Base-by-base conservation (phyloP, 2,888 invertebrate species). In the Laothoe populi region DNA sequence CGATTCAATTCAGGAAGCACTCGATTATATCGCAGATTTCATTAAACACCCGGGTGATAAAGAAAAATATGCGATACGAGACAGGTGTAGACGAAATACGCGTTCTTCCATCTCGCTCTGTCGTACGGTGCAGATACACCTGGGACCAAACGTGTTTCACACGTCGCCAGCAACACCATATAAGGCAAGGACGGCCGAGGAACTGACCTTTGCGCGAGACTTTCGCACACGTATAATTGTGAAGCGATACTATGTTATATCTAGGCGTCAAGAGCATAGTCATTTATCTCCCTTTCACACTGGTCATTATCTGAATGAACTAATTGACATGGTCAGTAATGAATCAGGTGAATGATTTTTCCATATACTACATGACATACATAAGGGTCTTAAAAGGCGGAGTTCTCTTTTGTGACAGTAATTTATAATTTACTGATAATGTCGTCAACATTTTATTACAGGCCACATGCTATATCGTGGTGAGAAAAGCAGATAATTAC, bases 101-200 rank as follows among this genome's bases (percentile, higher is more conserved):
- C 60, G 60, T 63, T 63, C 59, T 46, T 63, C 66, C 60, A 65
- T 60, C 66, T 64, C 62, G 61, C 63, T 64, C 61, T 38, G 63
- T 64, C 59, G 65, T 57, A 53, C 62, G 38, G 72, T 64, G 62
- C 63, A 38, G 60, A 64, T 49, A 69, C 63, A 68, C 60, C 61
- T 44, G 71, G 70, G 67, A 72, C 67, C 64, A 65, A 70, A 67
- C 65, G 66, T 57, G 26, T 66, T 70, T 70, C 70, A 74, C 72
- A 72, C 75, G 79, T 74, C 74, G 78, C 73, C 78, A 77, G 80
- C 77, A 70, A 71, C 71, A 69, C 87, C 87, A 79, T 85, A 85
- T 86, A 87, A 67, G 86, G 87, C 86, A 86, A 87, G 87, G 87
- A 78, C 87, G 85, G 61, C 70, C 68, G 74, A 75, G 71, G 74